A percentile compares a stretch with the other conserved stretches of the same genome.
phyloP scores from a whole-genome alignment of 2,888 invertebrate genomes.

The Syrista parreyssii region DNA sequence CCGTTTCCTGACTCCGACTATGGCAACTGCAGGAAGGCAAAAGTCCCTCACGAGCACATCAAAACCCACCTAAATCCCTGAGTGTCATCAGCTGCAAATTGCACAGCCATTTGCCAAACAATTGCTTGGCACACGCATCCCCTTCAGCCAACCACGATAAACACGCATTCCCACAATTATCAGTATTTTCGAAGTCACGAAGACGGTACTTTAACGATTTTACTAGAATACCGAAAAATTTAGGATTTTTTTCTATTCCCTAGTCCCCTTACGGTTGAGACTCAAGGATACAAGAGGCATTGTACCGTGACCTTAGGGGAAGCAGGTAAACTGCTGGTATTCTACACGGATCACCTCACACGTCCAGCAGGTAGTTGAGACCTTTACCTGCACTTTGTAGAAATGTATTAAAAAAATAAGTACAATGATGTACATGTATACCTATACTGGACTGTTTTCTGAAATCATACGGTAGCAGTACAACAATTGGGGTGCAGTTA shows the following conservation, averaged over 20 bases:
- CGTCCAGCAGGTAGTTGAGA: background rate
- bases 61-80: background rate
- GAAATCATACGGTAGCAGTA: background rate
- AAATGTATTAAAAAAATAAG: background rate
- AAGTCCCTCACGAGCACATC: background rate
- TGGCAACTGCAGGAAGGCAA: background rate
- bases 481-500: background rate
- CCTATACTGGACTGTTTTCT: background rate
- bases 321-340: background rate
- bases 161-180: background rate
- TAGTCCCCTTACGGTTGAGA: background rate
- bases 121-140: background rate
- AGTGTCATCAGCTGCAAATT: background rate
- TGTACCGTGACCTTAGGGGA: background rate
- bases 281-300: background rate
- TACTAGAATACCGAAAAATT: background rate
- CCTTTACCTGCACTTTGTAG: background rate
- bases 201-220: background rate
- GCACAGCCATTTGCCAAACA: background rate
- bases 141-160: background rate
- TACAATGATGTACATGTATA: background rate
- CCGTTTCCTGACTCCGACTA: conserved; percentile 28
- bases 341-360: background rate
- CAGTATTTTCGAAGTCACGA: background rate
- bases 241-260: background rate